Evolutionary conservation across 2,113 vertebrate species (phyloP), one percentile per base, ranked within the genome.

Genomic region (Prinia subflava): DNA sequence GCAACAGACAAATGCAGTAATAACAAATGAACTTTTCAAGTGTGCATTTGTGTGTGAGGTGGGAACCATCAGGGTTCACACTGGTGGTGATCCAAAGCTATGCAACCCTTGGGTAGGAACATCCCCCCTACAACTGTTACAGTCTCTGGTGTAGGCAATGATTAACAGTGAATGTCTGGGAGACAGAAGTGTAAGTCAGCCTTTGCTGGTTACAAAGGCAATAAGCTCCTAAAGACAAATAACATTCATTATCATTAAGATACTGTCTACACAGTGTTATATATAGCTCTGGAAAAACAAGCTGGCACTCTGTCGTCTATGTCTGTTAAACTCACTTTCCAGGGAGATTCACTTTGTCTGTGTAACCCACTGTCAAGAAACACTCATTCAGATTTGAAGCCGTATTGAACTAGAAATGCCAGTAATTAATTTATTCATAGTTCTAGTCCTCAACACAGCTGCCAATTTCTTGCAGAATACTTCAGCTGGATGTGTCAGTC

Each of bases 61-160:
- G 41, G 25, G 10, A 22, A 85, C 25, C 41, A 19, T 68, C 16
- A 35, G 11, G 57, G 28, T n/a, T 70, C 1, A 1, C 27, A 10
- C 3, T 68, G 31, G 19, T 62, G 20, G 49, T n/a, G 28, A 46
- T 17, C 5, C 35, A 50, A 82, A 84, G 42, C 17, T 33, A 5
- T 2, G 1, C 18, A 74, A 37, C 21, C 30, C 31, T 39, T 21
- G 50, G 23, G 15, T 18, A 44, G 21, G 24, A 22, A 21, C 83
- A 44, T 0, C 7, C 13, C 7, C 0, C 0, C 20, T 47, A 33
- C 23, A 44, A 19, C 27, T 73, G 10, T 67, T 67, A 46, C 4
- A 30, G 33, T 55, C 42, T 56, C 37, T 44, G 2, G 15, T 65
- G 46, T 39, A 62, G 52, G 42, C 39, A 89, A 19, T 50, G 35